Base-by-base conservation (phyloP, 23 tunicate species). In the Diplosoma virens region DNA sequence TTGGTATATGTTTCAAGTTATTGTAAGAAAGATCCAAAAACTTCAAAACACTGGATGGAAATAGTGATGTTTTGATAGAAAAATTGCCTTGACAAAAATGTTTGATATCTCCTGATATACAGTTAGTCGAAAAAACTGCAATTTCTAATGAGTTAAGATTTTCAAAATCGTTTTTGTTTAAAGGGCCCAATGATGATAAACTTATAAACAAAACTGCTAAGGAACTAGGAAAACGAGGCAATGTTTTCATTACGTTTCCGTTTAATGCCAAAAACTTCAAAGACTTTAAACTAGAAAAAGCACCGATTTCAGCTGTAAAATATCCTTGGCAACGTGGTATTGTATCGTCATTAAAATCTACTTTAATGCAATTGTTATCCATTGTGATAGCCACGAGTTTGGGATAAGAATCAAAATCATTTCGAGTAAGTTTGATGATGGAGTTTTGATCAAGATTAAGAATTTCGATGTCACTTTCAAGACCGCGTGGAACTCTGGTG, bases 11-110 rank as follows among this genome's bases (percentile, higher is more conserved):
- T n/a, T 24, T 55, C 5, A 55, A 55, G 61, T 55, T 55, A 25
- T 55, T 55, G 23, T 55, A 55, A 4, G 61, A 11, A 55, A 55
- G 17, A 18, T 55, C 61, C 23, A 55, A 25, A 18, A 9, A 55
- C 23, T n/a, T 55, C n/a, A 55, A 25, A n/a, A 17, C 23, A 9
- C 25, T 11, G 4, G 23, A 55, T 55, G 61, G 5, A 55, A 55
- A 55, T 18, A 55, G 25, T 55, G 61, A 25, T 17, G 25, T 18
- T 4, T 11, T 4, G 22, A 55, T 55, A 4, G 61, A 9, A 18
- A 55, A 55, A 4, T 55, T 55, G n/a, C 61, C 61, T 17, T 5
- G 23, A 55, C 61, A 55, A 55, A 55, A 55, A 55, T 55, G 61
- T n/a, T 11, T 55, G 5, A 9, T 4, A 55, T 55, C 61, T 4